Evolutionary conservation across 2,888 invertebrate species (phyloP).

Genomic region (Amiota communis): DNA sequence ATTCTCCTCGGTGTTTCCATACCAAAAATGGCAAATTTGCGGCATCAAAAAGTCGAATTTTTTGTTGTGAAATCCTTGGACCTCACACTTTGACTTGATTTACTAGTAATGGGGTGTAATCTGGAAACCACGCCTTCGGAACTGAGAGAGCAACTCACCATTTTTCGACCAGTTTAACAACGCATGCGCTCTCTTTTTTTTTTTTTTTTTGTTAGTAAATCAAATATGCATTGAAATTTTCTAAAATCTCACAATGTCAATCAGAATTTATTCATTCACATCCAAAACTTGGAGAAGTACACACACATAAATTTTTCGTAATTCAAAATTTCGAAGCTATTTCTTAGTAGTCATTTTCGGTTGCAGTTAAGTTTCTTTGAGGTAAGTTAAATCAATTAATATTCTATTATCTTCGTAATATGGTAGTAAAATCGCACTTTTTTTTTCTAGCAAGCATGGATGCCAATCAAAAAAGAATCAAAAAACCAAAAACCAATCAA

Average conservation of each 20-base stretch:
- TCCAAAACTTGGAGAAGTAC: slow-evolving; percentile 33
- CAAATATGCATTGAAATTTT: slow-evolving; percentile 3
- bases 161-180: slow-evolving; percentile 44
- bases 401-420: background rate
- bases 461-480: background rate
- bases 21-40: slow-evolving; percentile 62
- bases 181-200: slow-evolving; percentile 26
- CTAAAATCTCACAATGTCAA: background rate
- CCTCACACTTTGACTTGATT: background rate
- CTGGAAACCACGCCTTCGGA: slow-evolving; percentile 19
- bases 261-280: slow-evolving; percentile 45
- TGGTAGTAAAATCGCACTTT: background rate
- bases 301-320: slow-evolving; percentile 33
- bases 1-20: background rate
- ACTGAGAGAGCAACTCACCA: slow-evolving; percentile 32
- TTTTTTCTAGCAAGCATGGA: slow-evolving; percentile 18
- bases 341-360: too few relatives aligned
- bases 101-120: slow-evolving; percentile 11
- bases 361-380: too few relatives aligned
- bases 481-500: background rate
- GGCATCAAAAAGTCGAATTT: slow-evolving; percentile 72
- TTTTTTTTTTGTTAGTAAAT: background rate
- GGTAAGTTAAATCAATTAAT: too few relatives aligned
- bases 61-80: slow-evolving; percentile 59
- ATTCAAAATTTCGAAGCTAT: background rate